A percentile compares a stretch with the other conserved stretches of the same genome.
Conservation (phyloP, 2,113 vertebrate species). For the Phodopus roborovskii region DNA sequence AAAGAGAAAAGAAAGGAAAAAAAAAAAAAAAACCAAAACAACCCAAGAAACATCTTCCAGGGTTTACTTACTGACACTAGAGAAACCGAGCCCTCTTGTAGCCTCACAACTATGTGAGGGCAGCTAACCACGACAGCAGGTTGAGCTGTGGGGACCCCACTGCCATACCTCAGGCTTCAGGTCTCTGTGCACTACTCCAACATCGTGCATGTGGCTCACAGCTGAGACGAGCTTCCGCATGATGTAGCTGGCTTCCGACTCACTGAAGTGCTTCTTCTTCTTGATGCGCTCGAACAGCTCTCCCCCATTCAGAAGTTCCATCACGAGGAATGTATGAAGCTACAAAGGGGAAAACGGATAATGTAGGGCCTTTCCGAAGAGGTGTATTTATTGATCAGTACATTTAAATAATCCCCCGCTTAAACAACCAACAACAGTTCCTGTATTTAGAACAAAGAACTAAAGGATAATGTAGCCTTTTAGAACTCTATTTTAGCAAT, state of each 20-base stretch:
- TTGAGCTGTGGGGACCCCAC: fast-evolving
- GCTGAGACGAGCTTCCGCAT: slow-evolving; percentile 97
- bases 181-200: slow-evolving; percentile 97
- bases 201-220: slow-evolving; percentile 99
- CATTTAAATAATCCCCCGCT: background rate
- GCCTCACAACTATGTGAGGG: background rate
- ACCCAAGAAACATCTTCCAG: slow-evolving; percentile 2
- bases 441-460: background rate
- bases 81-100: background rate
- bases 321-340: slow-evolving; percentile 97
- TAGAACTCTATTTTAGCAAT: slow-evolving; percentile 56
- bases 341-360: slow-evolving; percentile 75
- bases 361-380: background rate
- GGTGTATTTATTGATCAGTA: background rate
- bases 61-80: slow-evolving; percentile 11
- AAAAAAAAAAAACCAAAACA: background rate
- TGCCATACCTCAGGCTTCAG: slow-evolving; percentile 95
- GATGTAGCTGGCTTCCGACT: slow-evolving; percentile 96
- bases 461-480: background rate
- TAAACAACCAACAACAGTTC: background rate
- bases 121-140: background rate
- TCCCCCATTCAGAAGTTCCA: slow-evolving; percentile 96
- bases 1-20: background rate
- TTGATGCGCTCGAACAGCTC: slow-evolving; percentile 97
- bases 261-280: slow-evolving; percentile 96